Base-by-base conservation (phyloP, 2,113 vertebrate species). In the Acrocephalus kingi region DNA sequence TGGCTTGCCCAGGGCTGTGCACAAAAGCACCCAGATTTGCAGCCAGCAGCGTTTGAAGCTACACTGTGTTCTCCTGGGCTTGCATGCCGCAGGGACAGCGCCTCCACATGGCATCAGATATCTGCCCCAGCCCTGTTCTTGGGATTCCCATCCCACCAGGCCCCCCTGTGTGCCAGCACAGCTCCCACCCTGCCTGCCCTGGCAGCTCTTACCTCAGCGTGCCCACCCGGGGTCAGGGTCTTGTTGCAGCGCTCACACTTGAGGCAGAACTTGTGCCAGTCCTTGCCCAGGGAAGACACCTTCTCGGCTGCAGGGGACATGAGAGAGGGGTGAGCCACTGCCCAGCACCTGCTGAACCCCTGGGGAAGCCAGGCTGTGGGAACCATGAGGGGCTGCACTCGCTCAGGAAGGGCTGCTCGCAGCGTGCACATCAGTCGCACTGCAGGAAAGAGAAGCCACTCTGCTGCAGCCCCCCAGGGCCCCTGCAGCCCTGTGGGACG, bases 211-310 rank as follows among this genome's bases (percentile, higher is more conserved):
- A 99, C 99, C 99, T 99, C 99, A 0, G 99, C 99, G 0, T 99
- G 99, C 84, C 99, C 98, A 1, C 99, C 99, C 0, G 99, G 98
- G 5, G 98, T 99, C 97, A 99, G 87, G 4, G 98, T 99, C 98
- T 99, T 99, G 98, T 87, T 99, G 97, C 99, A 99, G 90, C 98
- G 99, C 90, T 99, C 99, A 8, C 99, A 99, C 92, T 99, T 99
- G 93, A 99, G 98, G 93, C 99, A 99, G 96, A 99, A 99, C 94
- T 99, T 99, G 97, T 99, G 99, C 99, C 99, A 99, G 87, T 99
- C 99, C 92, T 99, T 99, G 59, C 99, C 99, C 87, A 99, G 96
- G 68, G 99, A 99, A 13, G 99, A 98, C 80, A 99, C 99, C 86
- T 97, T 97, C 91, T 97, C 97, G 0, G 97, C 97, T 97, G 78